phyloP scores from a whole-genome alignment of 2,888 invertebrate species.

The Amaurobius ferox region DNA sequence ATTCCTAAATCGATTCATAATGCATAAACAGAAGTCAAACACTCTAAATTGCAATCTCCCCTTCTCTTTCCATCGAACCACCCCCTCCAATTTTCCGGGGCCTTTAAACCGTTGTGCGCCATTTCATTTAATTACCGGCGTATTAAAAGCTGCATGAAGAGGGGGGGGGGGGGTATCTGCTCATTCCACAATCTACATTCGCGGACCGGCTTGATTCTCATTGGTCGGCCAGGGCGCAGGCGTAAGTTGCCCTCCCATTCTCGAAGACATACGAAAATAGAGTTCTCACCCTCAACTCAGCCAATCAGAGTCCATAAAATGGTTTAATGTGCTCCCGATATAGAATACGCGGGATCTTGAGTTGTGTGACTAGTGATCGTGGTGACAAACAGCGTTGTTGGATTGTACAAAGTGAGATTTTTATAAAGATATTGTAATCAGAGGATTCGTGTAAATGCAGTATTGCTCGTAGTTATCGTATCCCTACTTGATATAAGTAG shows the following conservation, averaged over 20 bases:
- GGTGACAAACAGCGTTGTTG: too few relatives aligned
- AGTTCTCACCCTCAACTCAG: constrained; percentile 15
- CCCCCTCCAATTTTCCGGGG: neutral
- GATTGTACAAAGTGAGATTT: neutral
- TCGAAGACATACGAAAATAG: constrained; percentile 5
- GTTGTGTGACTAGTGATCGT: too few relatives aligned
- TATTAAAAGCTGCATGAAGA: constrained; percentile 32
- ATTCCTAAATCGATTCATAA: neutral
- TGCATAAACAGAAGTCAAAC: neutral
- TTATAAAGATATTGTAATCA: too few relatives aligned
- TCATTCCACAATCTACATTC: constrained; percentile 26
- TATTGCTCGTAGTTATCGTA: too few relatives aligned
- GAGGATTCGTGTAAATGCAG: too few relatives aligned
- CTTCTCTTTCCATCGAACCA: neutral
- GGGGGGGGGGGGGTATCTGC: constrained; percentile 3
- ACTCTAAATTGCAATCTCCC: neutral
- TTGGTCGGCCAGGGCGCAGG: constrained; percentile 23
- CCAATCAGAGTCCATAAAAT: constrained; percentile 37
- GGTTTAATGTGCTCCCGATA: constrained; percentile 19
- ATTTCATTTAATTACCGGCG: constrained; percentile 62
- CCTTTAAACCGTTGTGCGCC: constrained; percentile 50
- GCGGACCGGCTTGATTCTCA: constrained; percentile 1
- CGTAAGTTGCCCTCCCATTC: constrained; percentile 8
- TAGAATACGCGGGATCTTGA: constrained; percentile 50
- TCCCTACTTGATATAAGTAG: too few relatives aligned